phyloP scores from a whole-genome alignment of 2,888 invertebrate genomes.

The Oegoconia quadripuncta region DNA sequence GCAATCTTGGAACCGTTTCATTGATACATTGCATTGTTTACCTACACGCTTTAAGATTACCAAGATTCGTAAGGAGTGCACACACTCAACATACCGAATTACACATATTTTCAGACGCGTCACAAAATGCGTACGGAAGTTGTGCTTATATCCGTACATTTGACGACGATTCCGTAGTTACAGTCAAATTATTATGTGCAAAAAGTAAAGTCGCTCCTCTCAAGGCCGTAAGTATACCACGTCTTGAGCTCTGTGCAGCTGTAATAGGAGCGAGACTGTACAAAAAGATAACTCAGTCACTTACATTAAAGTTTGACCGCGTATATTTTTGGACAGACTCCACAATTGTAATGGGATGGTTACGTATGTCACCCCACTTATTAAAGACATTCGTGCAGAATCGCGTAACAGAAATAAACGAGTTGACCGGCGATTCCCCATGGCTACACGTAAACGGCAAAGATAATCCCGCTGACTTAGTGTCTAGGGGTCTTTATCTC shows the following conservation, averaged over 20 bases:
- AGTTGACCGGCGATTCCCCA: constrained; percentile 13
- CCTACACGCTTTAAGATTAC: not conserved
- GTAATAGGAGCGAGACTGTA: constrained; percentile 20
- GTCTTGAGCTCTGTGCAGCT: constrained; percentile 27
- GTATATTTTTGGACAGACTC: constrained; percentile 25
- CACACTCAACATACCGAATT: constrained; percentile 4
- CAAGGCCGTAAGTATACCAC: constrained; percentile 23
- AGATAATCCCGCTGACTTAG: constrained; percentile 23
- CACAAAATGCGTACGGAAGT: constrained; percentile 21
- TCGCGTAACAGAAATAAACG: constrained; percentile 20
- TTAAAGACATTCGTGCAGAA: constrained; percentile 26
- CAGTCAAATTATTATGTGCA: constrained; percentile 19
- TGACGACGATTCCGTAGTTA: constrained; percentile 5
- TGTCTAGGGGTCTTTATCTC: constrained; percentile 19
- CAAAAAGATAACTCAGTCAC: constrained; percentile 12
- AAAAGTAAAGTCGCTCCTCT: constrained; percentile 27
- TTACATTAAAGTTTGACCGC: constrained; percentile 13
- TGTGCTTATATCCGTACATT: constrained; percentile 23
- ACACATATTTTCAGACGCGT: constrained; percentile 21
- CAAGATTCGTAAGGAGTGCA: constrained; percentile 2
- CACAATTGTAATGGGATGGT: constrained; percentile 25
- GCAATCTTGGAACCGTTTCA: constrained; percentile 2
- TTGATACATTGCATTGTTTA: not conserved
- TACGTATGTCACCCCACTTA: constrained; percentile 16
- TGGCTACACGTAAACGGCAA: constrained; percentile 24